These are phyloP conservation scores for Meteorus cinctellus DNA, from an alignment of 2,888 invertebrate genomes.

Conservation along the genomic window DNA sequence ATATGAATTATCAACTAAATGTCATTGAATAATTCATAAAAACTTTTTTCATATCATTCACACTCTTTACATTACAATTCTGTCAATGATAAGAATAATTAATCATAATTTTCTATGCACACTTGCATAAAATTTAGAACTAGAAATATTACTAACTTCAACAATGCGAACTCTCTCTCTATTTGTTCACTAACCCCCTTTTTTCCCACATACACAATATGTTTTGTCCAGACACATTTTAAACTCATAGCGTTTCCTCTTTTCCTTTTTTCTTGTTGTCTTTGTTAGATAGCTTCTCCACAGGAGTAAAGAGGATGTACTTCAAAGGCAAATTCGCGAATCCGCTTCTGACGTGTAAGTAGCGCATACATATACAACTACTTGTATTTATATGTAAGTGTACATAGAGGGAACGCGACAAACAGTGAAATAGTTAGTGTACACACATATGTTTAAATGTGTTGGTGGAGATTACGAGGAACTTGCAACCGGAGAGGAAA, in stretches of 20 bases:
- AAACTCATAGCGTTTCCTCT: conserved; percentile 15
- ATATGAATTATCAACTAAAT: neutral
- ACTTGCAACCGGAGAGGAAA: conserved; percentile 13
- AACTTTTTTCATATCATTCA: neutral
- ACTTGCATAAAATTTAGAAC: too few species aligned
- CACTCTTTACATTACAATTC: neutral
- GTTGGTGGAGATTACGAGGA: conserved; percentile 31
- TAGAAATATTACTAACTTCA: too few species aligned
- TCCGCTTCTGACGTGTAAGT: conserved; percentile 23
- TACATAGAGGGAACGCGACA: conserved; percentile 9
- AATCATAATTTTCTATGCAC: too few species aligned
- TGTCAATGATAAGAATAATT: too few species aligned
- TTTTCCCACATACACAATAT: neutral
- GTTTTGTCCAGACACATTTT: conserved; percentile 3
- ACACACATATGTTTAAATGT: conserved; percentile 17
- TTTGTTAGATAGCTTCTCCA: neutral
- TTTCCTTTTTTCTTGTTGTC: conserved; percentile 12
- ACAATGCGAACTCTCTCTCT: neutral
- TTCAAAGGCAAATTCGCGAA: conserved; percentile 44
- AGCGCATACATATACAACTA: conserved; percentile 11
- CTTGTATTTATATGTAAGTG: conserved; percentile 11
- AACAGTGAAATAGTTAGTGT: conserved; percentile 11
- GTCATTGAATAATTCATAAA: neutral
- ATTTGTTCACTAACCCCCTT: neutral
- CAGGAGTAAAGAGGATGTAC: conserved; percentile 1